These are phyloP conservation scores for Pseudanteris insignis DNA, from an alignment of 2,888 invertebrate genomes.

Conservation along the genomic window DNA sequence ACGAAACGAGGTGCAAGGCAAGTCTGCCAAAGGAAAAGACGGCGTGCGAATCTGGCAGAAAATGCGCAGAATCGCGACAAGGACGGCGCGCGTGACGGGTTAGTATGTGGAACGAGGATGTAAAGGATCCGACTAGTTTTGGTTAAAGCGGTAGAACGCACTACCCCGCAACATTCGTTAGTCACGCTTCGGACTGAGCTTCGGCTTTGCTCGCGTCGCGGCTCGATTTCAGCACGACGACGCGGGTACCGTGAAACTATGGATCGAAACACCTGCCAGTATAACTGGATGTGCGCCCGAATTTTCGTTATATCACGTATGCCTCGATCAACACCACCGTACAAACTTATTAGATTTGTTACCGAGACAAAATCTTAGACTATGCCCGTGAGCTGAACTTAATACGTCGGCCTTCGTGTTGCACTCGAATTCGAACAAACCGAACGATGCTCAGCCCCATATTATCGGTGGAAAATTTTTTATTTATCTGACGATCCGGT, in stretches of 20 bases:
- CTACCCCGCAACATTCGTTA: conserved; percentile 46
- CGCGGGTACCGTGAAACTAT: conserved; percentile 54
- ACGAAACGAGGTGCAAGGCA: conserved; percentile 59
- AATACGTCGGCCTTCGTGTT: too few species aligned
- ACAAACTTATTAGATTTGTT: too few species aligned
- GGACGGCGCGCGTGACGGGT: conserved; percentile 11
- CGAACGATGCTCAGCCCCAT: too few species aligned
- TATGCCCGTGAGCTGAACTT: too few species aligned
- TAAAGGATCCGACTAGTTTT: conserved; percentile 5
- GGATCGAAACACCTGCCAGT: conserved; percentile 55
- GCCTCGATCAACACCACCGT: too few species aligned
- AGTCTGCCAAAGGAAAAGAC: conserved; percentile 48
- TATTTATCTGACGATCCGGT: too few species aligned
- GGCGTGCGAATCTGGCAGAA: conserved; percentile 43
- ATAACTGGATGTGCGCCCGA: conserved; percentile 57
- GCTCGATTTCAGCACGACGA: conserved; percentile 41
- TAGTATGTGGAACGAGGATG: conserved; percentile 4
- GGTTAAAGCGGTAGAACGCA: conserved; percentile 18
- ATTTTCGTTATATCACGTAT: too few species aligned
- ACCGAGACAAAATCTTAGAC: too few species aligned
- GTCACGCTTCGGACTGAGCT: conserved; percentile 55
- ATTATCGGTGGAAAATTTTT: too few species aligned
- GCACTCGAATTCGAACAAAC: too few species aligned
- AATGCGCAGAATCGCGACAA: conserved; percentile 29
- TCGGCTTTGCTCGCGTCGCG: conserved; percentile 47